Evolutionary conservation across 2,888 invertebrate genomes (phyloP), one percentile per base, ranked within the genome.

Genomic region (Agrotis segetum): DNA sequence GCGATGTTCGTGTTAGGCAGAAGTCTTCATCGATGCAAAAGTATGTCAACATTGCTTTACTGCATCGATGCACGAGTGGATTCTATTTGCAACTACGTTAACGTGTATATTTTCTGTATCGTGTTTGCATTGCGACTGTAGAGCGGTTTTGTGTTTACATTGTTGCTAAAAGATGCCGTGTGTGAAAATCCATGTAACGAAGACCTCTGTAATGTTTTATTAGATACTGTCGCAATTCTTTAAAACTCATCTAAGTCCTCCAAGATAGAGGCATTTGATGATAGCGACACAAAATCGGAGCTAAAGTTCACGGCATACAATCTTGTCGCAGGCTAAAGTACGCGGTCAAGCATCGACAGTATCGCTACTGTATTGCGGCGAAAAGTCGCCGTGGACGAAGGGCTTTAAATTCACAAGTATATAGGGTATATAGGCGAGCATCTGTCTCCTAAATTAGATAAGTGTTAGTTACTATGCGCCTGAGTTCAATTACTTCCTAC

Each of bases 391-490:
- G 6, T 34, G 34, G 6, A 13, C 34, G 56, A 56, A n/a, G 34
- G 13, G n/a, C 34, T 13, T 56, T 19, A 47, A 17, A 14, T 49
- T 40, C 61, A 29, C 19, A 62, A 40, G 50, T 62, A 66, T 62
- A 60, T 34, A 9, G 13, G 49, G 59, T 71, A 65, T 76, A 85
- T n/a, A 73, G 71, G 60, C 56, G 77, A 71, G 66, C 81, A 68
- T 85, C 77, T 79, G 77, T 71, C 81, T 79, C 72, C 76, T 82
- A 85, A 88, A 88, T 88, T 87, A 86, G 84, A 85, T 84, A 87
- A 88, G 82, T 85, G 86, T 77, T 77, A 66, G 74, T 79, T 77
- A 63, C 65, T 53, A 68, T 69, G 77, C 69, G 71, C 67, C 64
- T 67, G 78, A 77, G 77, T 84, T 77, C 74, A 81, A 81, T 81